Evolutionary conservation across 2,797 vertebrate genomes (phyloP).

Genomic region (Sciaenops ocellatus): DNA sequence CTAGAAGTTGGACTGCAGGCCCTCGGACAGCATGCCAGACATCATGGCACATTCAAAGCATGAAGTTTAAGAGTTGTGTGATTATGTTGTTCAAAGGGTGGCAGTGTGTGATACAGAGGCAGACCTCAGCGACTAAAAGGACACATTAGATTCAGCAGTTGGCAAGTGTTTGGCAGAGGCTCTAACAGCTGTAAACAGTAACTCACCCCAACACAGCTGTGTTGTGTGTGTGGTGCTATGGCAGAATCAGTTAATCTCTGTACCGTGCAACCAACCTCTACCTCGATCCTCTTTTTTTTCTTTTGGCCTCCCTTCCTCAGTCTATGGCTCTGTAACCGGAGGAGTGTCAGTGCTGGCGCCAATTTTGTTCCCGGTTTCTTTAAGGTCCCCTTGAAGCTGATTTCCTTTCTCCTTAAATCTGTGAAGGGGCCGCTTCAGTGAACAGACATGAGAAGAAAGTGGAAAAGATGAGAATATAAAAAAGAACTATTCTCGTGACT

Average conservation of each 20-base stretch:
- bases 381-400: slow-evolving; percentile 19
- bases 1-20: not conserved
- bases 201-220: slow-evolving; percentile 13
- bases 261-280: not conserved
- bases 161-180: not conserved
- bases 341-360: slow-evolving; percentile 11
- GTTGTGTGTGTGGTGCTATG: not conserved
- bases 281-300: not conserved
- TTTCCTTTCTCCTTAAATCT: slow-evolving; percentile 22
- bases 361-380: slow-evolving; percentile 25
- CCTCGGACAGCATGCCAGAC: not conserved
- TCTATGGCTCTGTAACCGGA: slow-evolving; percentile 3
- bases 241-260: not conserved
- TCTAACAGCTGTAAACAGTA: not conserved
- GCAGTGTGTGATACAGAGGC: not conserved
- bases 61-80: not conserved
- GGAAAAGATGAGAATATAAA: not conserved
- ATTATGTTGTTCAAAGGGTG: slow-evolving; percentile 9
- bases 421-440: not conserved
- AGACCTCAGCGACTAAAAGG: slow-evolving; percentile 1
- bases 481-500: not conserved
- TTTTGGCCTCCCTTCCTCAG: not conserved
- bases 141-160: not conserved
- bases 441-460: slow-evolving; percentile 1
- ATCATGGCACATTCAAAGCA: not conserved